Conservation (phyloP, 2,797 vertebrate species). For the Oreortyx pictus region DNA sequence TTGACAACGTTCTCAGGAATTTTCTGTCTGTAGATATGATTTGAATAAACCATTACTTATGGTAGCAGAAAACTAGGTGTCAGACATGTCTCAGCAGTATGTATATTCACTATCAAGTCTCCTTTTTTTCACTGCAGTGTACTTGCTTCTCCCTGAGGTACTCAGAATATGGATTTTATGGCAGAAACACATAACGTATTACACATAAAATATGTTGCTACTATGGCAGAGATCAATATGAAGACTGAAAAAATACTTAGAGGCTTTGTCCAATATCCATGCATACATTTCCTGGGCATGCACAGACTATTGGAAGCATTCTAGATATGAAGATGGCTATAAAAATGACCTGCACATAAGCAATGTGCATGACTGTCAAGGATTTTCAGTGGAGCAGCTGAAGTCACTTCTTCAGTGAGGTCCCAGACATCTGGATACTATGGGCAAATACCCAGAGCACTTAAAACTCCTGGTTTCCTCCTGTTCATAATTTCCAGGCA, state of each 20-base stretch:
- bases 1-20: neutral
- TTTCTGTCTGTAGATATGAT: neutral
- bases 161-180: neutral
- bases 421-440: constrained; percentile 50
- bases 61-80: neutral
- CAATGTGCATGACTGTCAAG: neutral
- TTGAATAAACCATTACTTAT: neutral
- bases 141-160: neutral
- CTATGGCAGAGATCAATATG: neutral
- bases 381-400: neutral
- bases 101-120: neutral
- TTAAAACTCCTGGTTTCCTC: constrained; percentile 13
- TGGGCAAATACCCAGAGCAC: constrained; percentile 18
- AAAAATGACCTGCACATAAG: constrained; percentile 18
- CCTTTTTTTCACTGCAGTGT: neutral
- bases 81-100: neutral
- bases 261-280: neutral
- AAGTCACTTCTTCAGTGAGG: constrained; percentile 37
- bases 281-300: neutral
- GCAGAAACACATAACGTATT: neutral
- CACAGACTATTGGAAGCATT: neutral
- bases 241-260: neutral
- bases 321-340: neutral
- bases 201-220: neutral
- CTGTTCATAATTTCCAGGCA: neutral